Conservation (phyloP, 2,113 vertebrate genomes). For the Cheirogaleus medius region DNA sequence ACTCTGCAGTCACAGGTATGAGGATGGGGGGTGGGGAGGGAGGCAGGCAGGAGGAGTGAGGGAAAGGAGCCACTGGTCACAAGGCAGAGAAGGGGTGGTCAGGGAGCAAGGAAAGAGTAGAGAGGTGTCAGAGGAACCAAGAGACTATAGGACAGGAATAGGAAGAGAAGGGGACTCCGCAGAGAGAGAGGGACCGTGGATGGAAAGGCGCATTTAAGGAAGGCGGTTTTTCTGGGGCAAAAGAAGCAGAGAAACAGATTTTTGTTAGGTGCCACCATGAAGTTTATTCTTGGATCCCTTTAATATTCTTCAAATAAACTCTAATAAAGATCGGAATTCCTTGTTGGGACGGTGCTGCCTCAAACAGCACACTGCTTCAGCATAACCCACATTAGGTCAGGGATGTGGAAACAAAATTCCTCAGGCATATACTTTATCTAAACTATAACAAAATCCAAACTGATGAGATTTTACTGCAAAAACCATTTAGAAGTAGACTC, state of each 20-base stretch:
- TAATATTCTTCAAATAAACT: not conserved
- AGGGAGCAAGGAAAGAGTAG: too few species aligned
- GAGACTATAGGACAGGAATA: not conserved
- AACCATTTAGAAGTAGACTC: not conserved
- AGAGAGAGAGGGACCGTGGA: not conserved
- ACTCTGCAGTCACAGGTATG: not conserved
- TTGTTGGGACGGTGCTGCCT: not conserved
- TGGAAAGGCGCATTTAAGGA: not conserved
- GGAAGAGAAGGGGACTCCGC: not conserved
- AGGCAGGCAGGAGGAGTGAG: not conserved
- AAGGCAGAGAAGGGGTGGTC: not conserved
- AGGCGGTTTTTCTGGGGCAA: not conserved
- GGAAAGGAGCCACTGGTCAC: not conserved
- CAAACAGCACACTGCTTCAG: not conserved
- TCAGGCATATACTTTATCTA: not conserved
- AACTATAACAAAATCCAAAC: not conserved
- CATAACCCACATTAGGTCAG: too few species aligned
- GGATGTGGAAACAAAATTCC: not conserved
- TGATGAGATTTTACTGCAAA: not conserved
- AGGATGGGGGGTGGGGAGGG: not conserved
- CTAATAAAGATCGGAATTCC: not conserved
- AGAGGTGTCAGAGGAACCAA: not conserved
- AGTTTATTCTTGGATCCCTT: not conserved
- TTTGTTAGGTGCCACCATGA: not conserved
- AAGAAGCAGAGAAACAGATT: not conserved